Conservation (phyloP, 2,797 vertebrate species). For the Agapornis canus region DNA sequence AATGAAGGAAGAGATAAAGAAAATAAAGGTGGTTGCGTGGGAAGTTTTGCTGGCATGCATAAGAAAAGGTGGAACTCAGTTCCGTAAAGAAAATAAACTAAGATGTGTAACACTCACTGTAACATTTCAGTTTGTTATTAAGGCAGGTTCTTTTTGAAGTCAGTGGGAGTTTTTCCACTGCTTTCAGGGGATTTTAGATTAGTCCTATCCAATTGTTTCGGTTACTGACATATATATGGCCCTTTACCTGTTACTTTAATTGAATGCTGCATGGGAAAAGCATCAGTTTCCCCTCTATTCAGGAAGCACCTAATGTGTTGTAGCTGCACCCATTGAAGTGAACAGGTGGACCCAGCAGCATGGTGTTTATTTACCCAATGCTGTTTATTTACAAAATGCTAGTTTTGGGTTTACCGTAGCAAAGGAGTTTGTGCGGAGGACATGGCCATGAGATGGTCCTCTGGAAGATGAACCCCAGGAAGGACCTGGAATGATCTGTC, state of each 20-base stretch:
- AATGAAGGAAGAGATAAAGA: neutral
- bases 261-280: neutral
- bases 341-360: neutral
- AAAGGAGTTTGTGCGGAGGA: neutral
- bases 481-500: neutral
- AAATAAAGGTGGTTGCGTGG: neutral
- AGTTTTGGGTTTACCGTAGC: neutral
- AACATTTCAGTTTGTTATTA: neutral
- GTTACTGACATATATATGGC: neutral
- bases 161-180: neutral
- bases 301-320: neutral
- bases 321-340: neutral
- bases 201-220: neutral
- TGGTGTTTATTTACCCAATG: neutral
- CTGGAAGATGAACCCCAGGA: neutral
- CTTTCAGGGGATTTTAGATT: neutral
- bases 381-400: neutral
- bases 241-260: neutral
- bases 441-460: neutral
- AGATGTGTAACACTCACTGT: neutral
- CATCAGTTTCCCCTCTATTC: fast-evolving
- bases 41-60: neutral
- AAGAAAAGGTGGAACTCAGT: neutral
- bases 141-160: neutral
- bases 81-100: neutral